Evolutionary conservation across 2,797 vertebrate species (phyloP).

Genomic region (Sarcophilus harrisii): DNA sequence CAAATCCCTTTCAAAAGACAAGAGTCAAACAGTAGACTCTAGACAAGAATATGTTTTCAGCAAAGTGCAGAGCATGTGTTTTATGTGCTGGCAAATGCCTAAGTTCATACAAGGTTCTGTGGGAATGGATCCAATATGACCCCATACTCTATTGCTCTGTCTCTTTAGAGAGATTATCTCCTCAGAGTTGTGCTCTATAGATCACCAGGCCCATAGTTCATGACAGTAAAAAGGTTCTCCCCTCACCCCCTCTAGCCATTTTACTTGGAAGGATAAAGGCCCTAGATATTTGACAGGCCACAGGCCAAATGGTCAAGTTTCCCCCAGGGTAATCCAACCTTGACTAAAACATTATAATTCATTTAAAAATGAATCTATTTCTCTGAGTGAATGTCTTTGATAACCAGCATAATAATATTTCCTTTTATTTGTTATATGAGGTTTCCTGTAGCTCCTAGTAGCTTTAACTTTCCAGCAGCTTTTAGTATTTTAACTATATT

Average conservation of each 20-base stretch:
- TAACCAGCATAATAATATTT: constrained; percentile 2
- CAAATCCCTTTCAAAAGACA: neutral
- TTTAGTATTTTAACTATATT: neutral
- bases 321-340: neutral
- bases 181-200: neutral
- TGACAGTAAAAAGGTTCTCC: neutral
- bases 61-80: neutral
- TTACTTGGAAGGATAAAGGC: neutral
- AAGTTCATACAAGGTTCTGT: neutral
- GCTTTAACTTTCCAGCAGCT: constrained; percentile 26
- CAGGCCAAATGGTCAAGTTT: neutral
- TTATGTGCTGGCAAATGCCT: neutral
- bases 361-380: neutral
- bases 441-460: constrained; percentile 22
- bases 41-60: neutral
- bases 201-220: rapidly evolving
- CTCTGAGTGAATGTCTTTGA: neutral
- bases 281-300: constrained; percentile 9
- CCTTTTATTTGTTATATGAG: constrained; percentile 8
- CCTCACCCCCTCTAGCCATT: neutral
- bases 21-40: neutral
- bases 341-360: constrained; percentile 18
- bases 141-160: neutral
- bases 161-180: neutral
- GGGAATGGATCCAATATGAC: neutral